Conservation (phyloP, 2,888 invertebrate species). For the Sussaba pulchella region DNA sequence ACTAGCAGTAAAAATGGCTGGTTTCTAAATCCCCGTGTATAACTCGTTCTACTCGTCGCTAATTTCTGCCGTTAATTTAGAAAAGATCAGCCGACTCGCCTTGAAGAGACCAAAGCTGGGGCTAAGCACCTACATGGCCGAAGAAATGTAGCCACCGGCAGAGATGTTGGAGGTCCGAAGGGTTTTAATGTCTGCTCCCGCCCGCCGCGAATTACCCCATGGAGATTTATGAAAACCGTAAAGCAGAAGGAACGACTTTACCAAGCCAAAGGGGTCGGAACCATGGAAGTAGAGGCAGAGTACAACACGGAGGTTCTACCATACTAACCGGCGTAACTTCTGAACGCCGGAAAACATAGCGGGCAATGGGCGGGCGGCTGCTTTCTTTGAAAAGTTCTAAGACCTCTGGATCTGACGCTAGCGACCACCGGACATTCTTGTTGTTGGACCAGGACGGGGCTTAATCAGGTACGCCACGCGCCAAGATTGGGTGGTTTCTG, state of each 20-base stretch:
- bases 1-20: neutral
- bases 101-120: conserved; percentile 18
- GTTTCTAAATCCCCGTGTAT: conserved; percentile 1
- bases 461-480: conserved; percentile 72
- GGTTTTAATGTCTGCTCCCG: conserved; percentile 79
- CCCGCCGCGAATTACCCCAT: conserved; percentile 81
- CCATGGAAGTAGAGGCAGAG: conserved; percentile 49
- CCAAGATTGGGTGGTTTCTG: conserved; percentile 66
- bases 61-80: conserved; percentile 66
- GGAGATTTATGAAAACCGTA: conserved; percentile 84
- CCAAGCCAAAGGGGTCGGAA: conserved; percentile 70
- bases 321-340: conserved; percentile 69
- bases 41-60: conserved; percentile 21
- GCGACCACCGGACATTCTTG: conserved; percentile 80
- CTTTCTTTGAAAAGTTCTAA: conserved; percentile 38
- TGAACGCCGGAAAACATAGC: conserved; percentile 65
- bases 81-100: conserved; percentile 55
- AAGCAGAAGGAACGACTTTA: conserved; percentile 82
- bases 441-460: conserved; percentile 68
- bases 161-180: conserved; percentile 49
- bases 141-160: conserved; percentile 38
- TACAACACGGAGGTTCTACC: conserved; percentile 40
- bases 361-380: conserved; percentile 43
- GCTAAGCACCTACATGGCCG: conserved; percentile 50
- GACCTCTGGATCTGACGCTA: conserved; percentile 78